Evolutionary conservation across 2,797 vertebrate species (phyloP), one percentile per base, ranked within the genome.

Genomic region (Smutsia temminckii): DNA sequence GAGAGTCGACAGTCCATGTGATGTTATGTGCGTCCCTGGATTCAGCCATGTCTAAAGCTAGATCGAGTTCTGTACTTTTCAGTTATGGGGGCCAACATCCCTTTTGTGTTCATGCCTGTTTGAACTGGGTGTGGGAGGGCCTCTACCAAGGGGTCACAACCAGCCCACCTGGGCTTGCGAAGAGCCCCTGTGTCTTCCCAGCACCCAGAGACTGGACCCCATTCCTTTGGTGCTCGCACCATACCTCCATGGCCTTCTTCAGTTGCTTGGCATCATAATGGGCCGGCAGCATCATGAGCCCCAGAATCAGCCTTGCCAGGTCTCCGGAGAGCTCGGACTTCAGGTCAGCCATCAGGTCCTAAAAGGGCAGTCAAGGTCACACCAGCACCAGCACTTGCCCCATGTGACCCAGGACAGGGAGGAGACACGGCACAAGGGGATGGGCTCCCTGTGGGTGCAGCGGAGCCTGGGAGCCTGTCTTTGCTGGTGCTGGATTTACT

Each of bases 211-310:
- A 42, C 68, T 4, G 17, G 34, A 59, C 32, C 42, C 57, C 16
- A 2, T 11, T 3, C 29, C 16, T 3, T 9, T 4, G n/a, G 34
- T 27, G 51, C 29, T 29, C 42, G 12, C 21, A 16, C 29, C 3
- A 1, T 98, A 99, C 99, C 99, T 99, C 99, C 95, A 99, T 99
- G 0, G 99, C 99, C 95, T 99, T 99, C 98, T 98, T 99, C 98
- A 99, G 98, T 98, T 99, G 99, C 98, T 99, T 99, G 97, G 99
- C 99, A 57, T 99, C 99, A 18, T 99, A 99, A 97, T 99, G 99
- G 0, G 99, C 99, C 0, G 99, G 99, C 0, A 99, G 99, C 99
- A 99, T 96, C 99, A 99, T 99, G 37, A 99, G 98, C 25, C 98
- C 99, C 1, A 99, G 99, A 96, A 99, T 98, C 94, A 99, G 98